Evolutionary conservation across 2,113 vertebrate genomes (phyloP).

Genomic region (Platysternon megacephalum): DNA sequence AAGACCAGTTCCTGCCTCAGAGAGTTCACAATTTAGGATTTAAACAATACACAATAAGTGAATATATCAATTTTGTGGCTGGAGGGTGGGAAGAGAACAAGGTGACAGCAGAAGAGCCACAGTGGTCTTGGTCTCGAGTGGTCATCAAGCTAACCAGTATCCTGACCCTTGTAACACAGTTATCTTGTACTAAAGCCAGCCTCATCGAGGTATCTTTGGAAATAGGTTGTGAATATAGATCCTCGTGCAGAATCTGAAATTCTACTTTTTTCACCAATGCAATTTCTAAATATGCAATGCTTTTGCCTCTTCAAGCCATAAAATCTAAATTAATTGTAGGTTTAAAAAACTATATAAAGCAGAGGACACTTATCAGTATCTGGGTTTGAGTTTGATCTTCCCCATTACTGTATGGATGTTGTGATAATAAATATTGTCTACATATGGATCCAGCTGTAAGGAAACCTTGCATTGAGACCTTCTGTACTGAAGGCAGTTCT

Average conservation of each 20-base stretch:
- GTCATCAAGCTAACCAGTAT: too few species aligned
- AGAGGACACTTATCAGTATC: not conserved
- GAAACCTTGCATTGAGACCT: not conserved
- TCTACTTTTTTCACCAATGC: not conserved
- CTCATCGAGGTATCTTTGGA: not conserved
- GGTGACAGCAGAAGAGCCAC: too few species aligned
- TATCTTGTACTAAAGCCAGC: too few species aligned
- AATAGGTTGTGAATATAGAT: not conserved
- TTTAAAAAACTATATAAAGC: not conserved
- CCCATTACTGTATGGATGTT: rapidly evolving
- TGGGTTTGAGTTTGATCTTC: rapidly evolving
- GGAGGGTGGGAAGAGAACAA: too few species aligned
- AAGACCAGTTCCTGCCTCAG: not conserved
- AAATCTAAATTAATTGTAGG: not conserved
- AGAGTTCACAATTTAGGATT: not conserved
- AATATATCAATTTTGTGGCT: too few species aligned
- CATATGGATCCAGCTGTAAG: not conserved
- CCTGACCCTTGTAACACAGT: too few species aligned
- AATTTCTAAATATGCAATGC: rapidly evolving
- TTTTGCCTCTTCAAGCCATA: not conserved
- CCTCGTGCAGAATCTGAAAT: not conserved
- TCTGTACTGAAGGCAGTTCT: not conserved
- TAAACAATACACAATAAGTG: too few species aligned
- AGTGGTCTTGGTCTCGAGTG: too few species aligned
- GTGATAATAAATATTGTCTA: not conserved